Percentiles rank a stretch among this genome's conserved stretches.
These are phyloP conservation scores for Eunapius fragilis DNA, from an alignment of 37 sponge, comb jelly and placozoan species.

Conservation along the genomic window DNA sequence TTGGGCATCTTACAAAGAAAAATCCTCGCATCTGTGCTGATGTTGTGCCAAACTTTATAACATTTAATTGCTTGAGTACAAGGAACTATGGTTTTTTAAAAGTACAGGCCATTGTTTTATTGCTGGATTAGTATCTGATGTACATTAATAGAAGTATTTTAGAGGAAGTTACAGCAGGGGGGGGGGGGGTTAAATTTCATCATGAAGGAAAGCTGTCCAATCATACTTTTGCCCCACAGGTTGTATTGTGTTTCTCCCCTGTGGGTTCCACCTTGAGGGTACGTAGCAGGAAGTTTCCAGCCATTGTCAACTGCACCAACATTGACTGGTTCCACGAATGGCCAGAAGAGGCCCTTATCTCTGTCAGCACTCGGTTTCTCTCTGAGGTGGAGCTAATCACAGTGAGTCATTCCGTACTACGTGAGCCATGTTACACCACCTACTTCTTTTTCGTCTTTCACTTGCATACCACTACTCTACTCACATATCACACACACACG, in stretches of 20 bases:
- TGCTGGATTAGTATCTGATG: no score
- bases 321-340: constrained; percentile 99
- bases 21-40: no score
- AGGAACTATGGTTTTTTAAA: no score
- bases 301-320: constrained; percentile 95
- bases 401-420: constrained; percentile 33
- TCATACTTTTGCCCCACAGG: constrained; percentile 26
- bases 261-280: constrained; percentile 95
- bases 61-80: no score
- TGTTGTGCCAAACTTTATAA: no score
- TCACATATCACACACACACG: background rate
- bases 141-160: no score
- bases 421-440: background rate
- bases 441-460: background rate
- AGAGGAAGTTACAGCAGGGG: no score
- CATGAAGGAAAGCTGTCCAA: background rate
- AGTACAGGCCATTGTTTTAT: no score
- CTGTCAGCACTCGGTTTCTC: constrained; percentile 92
- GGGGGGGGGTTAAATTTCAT: no score
- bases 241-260: constrained; percentile 98
- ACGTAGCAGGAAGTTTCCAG: constrained; percentile 94
- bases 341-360: constrained; percentile 95
- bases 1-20: no score
- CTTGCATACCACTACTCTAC: background rate
- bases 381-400: constrained; percentile 86